Percentiles rank a stretch among this genome's conserved stretches.
Conservation (phyloP, 2,797 vertebrate species). For the Xyrichtys novacula region DNA sequence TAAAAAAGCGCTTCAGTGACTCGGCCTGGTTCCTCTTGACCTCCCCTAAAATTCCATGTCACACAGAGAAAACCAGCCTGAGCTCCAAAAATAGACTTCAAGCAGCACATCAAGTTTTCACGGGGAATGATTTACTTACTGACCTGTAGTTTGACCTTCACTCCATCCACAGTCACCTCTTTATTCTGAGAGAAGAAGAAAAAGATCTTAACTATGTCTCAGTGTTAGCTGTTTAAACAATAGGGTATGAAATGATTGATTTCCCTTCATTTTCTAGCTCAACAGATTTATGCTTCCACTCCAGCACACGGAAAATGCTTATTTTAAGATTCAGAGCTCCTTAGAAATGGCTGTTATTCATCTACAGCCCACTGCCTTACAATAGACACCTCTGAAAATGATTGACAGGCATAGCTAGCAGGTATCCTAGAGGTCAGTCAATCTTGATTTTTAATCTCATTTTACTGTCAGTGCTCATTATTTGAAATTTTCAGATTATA, state of each 20-base stretch:
- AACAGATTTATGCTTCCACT: background rate
- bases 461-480: too few species aligned
- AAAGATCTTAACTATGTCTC: background rate
- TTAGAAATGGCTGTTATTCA: background rate
- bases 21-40: constrained; percentile 24
- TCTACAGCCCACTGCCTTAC: too few species aligned
- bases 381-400: too few species aligned
- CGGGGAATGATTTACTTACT: constrained; percentile 31
- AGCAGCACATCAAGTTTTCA: constrained; percentile 16
- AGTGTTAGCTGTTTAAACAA: background rate
- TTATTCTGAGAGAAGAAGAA: constrained; percentile 72
- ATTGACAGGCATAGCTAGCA: too few species aligned
- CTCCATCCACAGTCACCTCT: constrained; percentile 72
- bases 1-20: background rate
- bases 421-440: too few species aligned
- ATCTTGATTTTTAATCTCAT: too few species aligned
- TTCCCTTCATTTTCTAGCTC: background rate
- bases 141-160: constrained; percentile 79
- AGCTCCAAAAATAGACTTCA: constrained; percentile 26
- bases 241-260: background rate
- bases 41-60: constrained; percentile 19
- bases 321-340: background rate
- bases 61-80: constrained; percentile 16
- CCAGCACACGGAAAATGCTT: background rate
- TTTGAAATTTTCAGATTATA: too few species aligned